Base-by-base conservation (phyloP, 2,888 invertebrate species). In the Seira ritae region DNA sequence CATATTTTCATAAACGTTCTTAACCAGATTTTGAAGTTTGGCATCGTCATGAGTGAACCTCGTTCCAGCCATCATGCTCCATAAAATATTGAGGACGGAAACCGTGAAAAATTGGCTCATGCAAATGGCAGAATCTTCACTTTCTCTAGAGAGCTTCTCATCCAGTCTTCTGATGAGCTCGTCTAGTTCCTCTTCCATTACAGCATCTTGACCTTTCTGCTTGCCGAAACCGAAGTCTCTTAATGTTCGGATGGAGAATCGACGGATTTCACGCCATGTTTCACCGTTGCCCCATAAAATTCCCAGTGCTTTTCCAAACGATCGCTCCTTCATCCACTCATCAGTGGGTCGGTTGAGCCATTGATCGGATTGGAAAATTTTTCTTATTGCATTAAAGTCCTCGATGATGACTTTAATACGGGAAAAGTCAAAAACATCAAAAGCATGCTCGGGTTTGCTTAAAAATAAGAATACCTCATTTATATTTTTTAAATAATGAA, bases 161-260 rank as follows among this genome's bases (percentile, higher is more conserved):
- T 85, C 80, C 1, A 89, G 37, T 4, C 73, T 68, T 4, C 24
- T 24, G 24, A 88, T 82, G 12, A 89, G 77, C 22, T 87, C 87
- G 0, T 65, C 24, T 8, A 89, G 55, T 77, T 89, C 89, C 15
- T 88, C 88, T n/a, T 81, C 84, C 74, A 89, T 86, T 15, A 84
- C 78, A 3, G 80, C 82, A 24, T 89, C 89, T 62, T 82, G 83
- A 1, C 84, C 84, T 37, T 85, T 84, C 22, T 86, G 84, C 50
- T 86, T 87, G 8, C 89, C 89, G 71, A 88, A 87, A 0, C 89
- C 89, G 67, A 89, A 88, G 79, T 87, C 89, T 37, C 88, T 82
- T 0, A 89, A 62, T 3, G 88, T 89, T 65, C 88, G 83, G 0
- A 89, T 67, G 6, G 89, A 84, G 67, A 89, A 89, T 17, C 88